Conservation (phyloP, 2,888 invertebrate genomes). For the Boloria euphrosyne region DNA sequence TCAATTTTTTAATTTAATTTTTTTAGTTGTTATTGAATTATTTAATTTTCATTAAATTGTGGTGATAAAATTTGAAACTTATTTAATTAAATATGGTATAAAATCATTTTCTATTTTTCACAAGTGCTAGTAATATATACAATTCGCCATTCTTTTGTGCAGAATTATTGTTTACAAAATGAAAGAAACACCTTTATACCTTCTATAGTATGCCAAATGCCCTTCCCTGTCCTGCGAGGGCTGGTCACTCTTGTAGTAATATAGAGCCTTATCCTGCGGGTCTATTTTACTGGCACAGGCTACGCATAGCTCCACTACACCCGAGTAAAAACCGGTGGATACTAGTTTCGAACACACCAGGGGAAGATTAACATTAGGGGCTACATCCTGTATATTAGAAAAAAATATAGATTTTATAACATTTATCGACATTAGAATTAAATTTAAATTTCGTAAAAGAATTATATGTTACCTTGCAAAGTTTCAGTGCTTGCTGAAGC, state of each 20-base stretch:
- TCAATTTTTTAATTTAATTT: not conserved
- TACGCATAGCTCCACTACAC: slow-evolving; percentile 93
- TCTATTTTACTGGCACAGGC: slow-evolving; percentile 94
- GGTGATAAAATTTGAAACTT: too few species aligned
- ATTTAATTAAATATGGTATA: too few species aligned
- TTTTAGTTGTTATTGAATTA: too few species aligned
- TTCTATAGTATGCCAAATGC: slow-evolving; percentile 86
- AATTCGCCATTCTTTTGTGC: not conserved
- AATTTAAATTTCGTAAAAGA: too few species aligned
- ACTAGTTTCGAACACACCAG: slow-evolving; percentile 93
- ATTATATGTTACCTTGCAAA: slow-evolving; percentile 85
- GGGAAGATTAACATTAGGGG: slow-evolving; percentile 91
- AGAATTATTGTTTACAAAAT: not conserved
- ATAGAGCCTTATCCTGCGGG: slow-evolving; percentile 92
- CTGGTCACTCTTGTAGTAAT: slow-evolving; percentile 93
- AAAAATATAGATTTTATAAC: too few species aligned
- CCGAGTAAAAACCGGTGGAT: slow-evolving; percentile 90
- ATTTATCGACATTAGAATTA: too few species aligned
- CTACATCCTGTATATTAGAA: slow-evolving; percentile 84
- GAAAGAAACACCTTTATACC: slow-evolving; percentile 60
- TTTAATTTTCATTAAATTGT: too few species aligned
- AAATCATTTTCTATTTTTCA: not conserved
- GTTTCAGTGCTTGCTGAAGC: slow-evolving; percentile 88
- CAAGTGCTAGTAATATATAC: not conserved
- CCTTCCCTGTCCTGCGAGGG: slow-evolving; percentile 93